Conservation (phyloP, 2,113 vertebrate species). For the Coptodon rendalli region DNA sequence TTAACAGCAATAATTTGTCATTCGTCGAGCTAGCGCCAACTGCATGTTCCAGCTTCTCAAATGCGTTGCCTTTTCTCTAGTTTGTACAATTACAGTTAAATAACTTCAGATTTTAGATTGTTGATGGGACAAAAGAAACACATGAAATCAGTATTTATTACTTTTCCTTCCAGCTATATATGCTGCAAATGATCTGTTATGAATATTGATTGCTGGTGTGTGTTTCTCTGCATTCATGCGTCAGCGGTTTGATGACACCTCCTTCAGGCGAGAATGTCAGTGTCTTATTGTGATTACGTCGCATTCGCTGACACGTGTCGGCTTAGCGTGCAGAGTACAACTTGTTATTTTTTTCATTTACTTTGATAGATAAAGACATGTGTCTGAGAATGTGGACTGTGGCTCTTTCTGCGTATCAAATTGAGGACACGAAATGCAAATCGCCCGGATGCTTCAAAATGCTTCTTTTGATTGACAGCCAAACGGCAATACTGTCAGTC, state of each 20-base stretch:
- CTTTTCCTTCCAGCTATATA: background rate
- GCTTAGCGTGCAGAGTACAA: background rate
- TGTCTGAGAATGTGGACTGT: background rate
- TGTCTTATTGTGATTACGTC: background rate
- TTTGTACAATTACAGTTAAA: background rate
- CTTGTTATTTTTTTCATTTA: background rate
- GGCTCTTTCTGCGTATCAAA: background rate
- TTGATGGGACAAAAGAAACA: background rate
- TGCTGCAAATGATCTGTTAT: background rate
- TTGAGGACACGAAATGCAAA: background rate
- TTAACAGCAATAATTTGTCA: background rate
- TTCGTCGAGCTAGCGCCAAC: background rate
- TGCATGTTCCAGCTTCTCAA: background rate
- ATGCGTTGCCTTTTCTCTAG: rapidly evolving
- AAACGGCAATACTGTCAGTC: background rate
- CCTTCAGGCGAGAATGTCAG: background rate
- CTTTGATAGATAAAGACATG: background rate
- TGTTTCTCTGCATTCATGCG: background rate
- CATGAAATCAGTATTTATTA: background rate
- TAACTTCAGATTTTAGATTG: rapidly evolving
- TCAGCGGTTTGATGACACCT: background rate
- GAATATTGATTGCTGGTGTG: background rate
- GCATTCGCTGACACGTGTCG: background rate
- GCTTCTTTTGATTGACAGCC: background rate
- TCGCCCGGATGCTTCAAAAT: background rate